Evolutionary conservation across 2,888 invertebrate species (phyloP), one percentile per base, ranked within the genome.

Genomic region (Trimorus sp.): DNA sequence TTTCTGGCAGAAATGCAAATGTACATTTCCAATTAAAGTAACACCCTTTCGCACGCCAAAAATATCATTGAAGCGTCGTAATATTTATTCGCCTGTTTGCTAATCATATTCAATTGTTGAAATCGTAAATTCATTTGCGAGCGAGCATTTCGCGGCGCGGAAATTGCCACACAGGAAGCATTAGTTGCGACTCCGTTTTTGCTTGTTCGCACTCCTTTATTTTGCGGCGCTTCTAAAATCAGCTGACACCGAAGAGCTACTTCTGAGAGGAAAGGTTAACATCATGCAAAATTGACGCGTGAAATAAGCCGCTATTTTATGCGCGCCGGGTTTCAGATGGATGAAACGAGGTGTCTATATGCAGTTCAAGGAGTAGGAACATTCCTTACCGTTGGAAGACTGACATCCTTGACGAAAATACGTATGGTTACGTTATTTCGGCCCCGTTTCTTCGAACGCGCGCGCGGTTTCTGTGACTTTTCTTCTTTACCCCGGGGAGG

Each of bases 381-480:
- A 85, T 85, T 82, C 74, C 77, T 83, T 80, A 62, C 66, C 54
- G 70, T 58, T 42, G 59, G 48, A 74, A 69, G 80, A 78, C 59
- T 83, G 83, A 80, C 83, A 78, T 74, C 65, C 83, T 80, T 80
- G 83, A 83, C 77, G 80, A 83, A 83, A 83, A 80, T 80, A 83
- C 76, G 77, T 83, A 83, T 79, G 79, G 83, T 68, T 80, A 75
- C 60, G 78, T 83, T 80, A 80, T 83, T 83, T 77, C 77, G 79
- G 56, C 74, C 79, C 48, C 77, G 77, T 83, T 80, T 80, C 83
- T 75, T 80, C 70, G 71, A 79, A 85, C 83, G 85, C 79, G 77
- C 83, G 82, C 82, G 84, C 83, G 85, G 85, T 86, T 86, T 85
- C 79, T 79, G 84, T 75, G 84, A 83, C 83, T 84, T n/a, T 76